phyloP scores from a whole-genome alignment of 2,797 vertebrate species.

The Pterois miles region DNA sequence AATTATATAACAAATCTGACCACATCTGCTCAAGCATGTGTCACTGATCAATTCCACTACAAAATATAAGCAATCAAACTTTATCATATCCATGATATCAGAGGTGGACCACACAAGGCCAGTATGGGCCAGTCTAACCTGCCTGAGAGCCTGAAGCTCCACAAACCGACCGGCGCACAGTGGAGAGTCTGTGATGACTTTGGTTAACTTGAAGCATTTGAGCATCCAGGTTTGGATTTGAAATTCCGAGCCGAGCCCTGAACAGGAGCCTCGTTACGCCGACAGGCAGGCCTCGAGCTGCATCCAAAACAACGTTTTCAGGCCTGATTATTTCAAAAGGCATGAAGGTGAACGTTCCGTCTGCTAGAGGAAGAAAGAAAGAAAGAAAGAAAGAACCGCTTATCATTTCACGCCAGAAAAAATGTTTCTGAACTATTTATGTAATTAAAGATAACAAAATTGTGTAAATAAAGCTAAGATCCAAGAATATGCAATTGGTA shows the following conservation, averaged over 20 bases:
- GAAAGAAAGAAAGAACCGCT: constrained; percentile 43
- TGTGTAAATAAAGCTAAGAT: constrained; percentile 99
- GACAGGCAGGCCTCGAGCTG: constrained; percentile 56
- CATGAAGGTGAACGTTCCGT: constrained; percentile 58
- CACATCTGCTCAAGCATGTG: neutral
- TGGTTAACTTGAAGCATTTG: constrained; percentile 49
- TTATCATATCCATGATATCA: neutral
- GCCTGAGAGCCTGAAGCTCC: constrained; percentile 37
- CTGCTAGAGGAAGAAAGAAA: constrained; percentile 21
- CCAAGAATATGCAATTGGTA: constrained; percentile 99
- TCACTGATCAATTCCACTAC: neutral
- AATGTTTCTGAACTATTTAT: constrained; percentile 94
- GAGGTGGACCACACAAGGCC: constrained; percentile 33
- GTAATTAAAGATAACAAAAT: constrained; percentile 89
- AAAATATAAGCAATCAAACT: neutral
- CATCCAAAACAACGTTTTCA: constrained; percentile 50
- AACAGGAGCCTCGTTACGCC: constrained; percentile 25
- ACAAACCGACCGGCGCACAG: constrained; percentile 19
- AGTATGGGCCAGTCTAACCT: constrained; percentile 23
- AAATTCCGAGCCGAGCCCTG: constrained; percentile 6
- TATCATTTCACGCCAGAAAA: constrained; percentile 79
- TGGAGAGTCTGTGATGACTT: constrained; percentile 39
- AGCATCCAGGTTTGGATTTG: constrained; percentile 12
- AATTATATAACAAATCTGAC: neutral
- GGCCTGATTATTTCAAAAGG: constrained; percentile 74